phyloP scores from a whole-genome alignment of 1,140 invertebrate species.

The Mamestra configurata region DNA sequence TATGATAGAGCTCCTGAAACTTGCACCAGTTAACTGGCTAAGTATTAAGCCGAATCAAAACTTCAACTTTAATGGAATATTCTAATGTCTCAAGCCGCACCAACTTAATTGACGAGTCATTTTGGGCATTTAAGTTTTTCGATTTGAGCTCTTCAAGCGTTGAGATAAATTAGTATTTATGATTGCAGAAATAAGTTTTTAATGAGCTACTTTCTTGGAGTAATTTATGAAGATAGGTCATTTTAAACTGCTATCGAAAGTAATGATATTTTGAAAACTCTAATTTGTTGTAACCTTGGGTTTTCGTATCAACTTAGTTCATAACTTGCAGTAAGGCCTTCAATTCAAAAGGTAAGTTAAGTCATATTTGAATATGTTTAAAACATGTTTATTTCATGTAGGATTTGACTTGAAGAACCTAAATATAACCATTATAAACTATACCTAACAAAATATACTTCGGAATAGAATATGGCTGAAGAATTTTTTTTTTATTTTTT shows the following conservation, averaged over 20 bases:
- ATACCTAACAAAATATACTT: too few species aligned
- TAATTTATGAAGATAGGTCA: neutral
- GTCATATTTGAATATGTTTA: too few species aligned
- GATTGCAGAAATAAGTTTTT: neutral
- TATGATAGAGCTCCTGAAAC: conserved; percentile 17
- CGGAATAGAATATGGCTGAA: too few species aligned
- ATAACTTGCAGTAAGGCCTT: too few species aligned
- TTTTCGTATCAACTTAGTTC: too few species aligned
- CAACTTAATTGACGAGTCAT: conserved; percentile 36
- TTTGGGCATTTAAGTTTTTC: conserved; percentile 19
- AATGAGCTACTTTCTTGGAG: neutral
- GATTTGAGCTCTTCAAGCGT: neutral
- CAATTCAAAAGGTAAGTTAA: too few species aligned
- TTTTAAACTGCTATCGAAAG: neutral
- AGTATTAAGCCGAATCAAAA: conserved; percentile 47
- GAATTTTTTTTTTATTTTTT: too few species aligned
- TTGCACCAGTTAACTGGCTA: conserved; percentile 26
- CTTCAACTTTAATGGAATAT: conserved; percentile 49
- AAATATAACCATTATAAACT: too few species aligned
- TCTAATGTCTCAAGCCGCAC: neutral
- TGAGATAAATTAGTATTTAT: neutral
- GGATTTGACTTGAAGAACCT: too few species aligned
- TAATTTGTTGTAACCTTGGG: too few species aligned
- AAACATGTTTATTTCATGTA: too few species aligned
- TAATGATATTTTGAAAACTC: too few species aligned